Evolutionary conservation across 2,888 invertebrate species (phyloP).

Genomic region (Oxyteleia sp.): DNA sequence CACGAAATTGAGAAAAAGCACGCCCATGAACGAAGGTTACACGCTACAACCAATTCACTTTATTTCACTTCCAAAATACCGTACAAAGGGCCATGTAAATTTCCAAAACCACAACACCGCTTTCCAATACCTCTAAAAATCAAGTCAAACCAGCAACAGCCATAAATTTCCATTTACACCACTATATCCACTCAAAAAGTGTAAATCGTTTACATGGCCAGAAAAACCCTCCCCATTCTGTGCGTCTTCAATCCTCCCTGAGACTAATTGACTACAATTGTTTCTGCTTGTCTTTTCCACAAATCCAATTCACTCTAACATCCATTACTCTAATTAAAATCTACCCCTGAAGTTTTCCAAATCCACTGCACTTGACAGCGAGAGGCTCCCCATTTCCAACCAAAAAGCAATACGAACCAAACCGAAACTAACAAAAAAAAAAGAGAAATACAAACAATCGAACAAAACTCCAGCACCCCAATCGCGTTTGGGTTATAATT

Average conservation of each 20-base stretch:
- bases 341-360: slow-evolving; percentile 35
- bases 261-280: slow-evolving; percentile 49
- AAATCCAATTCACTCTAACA: slow-evolving; percentile 11
- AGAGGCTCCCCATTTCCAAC: not conserved
- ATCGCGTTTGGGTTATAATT: slow-evolving; percentile 35
- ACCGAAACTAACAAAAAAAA: slow-evolving; percentile 11
- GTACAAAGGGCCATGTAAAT: not conserved
- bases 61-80: no score
- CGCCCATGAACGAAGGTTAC: no score
- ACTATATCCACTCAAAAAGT: not conserved
- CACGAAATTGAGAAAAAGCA: no score
- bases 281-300: slow-evolving; percentile 42
- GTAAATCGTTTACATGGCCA: slow-evolving; percentile 21
- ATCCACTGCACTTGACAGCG: slow-evolving; percentile 30
- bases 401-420: slow-evolving; percentile 19
- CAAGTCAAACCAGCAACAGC: not conserved
- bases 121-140: not conserved
- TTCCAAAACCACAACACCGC: not conserved
- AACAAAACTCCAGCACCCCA: not conserved
- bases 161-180: slow-evolving; percentile 18
- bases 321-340: slow-evolving; percentile 58
- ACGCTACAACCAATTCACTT: no score
- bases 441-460: not conserved
- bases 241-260: slow-evolving; percentile 14
- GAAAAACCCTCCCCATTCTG: not conserved